These are phyloP conservation scores for Pocillopora damicornis DNA, from an alignment of 64 coral and sea anemone genomes.

Conservation along the genomic window DNA sequence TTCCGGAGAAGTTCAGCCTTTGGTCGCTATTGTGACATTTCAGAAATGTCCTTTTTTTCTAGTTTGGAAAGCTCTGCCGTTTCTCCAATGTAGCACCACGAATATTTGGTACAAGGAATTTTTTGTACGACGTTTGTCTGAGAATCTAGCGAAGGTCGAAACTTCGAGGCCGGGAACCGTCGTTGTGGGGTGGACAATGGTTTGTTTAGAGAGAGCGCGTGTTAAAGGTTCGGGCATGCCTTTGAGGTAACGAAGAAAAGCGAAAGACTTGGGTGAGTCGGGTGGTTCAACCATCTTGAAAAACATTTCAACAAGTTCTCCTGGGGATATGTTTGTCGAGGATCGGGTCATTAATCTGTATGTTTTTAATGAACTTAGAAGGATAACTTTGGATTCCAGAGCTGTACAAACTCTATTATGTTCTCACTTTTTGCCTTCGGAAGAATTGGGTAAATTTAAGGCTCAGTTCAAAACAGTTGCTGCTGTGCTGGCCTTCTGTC, in stretches of 20 bases:
- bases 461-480: constrained; percentile 38
- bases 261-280: not conserved
- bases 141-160: not conserved
- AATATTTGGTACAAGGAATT: constrained; percentile 28
- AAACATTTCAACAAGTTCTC: constrained; percentile 23
- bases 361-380: constrained; percentile 15
- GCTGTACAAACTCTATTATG: not conserved
- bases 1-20: too few species aligned
- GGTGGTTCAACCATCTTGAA: constrained; percentile 21
- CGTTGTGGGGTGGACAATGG: constrained; percentile 24
- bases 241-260: constrained; percentile 28
- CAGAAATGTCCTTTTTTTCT: too few species aligned
- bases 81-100: too few species aligned
- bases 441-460: constrained; percentile 15
- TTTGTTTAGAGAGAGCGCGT: not conserved
- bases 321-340: not conserved
- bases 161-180: constrained; percentile 4
- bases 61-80: too few species aligned
- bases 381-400: constrained; percentile 2
- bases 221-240: constrained; percentile 6
- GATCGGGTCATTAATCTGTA: constrained; percentile 14
- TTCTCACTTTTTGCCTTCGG: constrained; percentile 14
- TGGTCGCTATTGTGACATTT: too few species aligned
- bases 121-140: constrained; percentile 31
- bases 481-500: not conserved